A percentile compares a stretch with the other conserved stretches of the same genome.
Evolutionary conservation across 1,140 invertebrate genomes (phyloP).

Genomic region (Heliconius congener): DNA sequence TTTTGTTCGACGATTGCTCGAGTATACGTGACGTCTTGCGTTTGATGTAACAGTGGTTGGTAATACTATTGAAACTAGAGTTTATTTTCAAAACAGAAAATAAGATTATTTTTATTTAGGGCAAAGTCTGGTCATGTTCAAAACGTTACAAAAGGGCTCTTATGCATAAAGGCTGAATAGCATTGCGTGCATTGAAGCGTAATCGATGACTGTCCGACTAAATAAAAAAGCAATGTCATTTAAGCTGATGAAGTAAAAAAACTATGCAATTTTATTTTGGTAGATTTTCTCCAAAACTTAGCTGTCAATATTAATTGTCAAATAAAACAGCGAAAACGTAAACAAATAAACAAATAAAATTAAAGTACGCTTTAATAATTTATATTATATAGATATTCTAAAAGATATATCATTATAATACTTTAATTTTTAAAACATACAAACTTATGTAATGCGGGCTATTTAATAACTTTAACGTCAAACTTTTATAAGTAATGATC

Average conservation of each 20-base stretch:
- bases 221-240: neutral
- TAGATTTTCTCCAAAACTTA: neutral
- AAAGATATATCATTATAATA: no score
- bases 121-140: neutral
- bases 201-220: slow-evolving; percentile 5
- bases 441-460: neutral
- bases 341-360: neutral
- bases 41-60: slow-evolving; percentile 53
- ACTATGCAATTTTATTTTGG: neutral
- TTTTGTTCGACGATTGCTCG: slow-evolving; percentile 53
- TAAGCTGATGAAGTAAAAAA: neutral
- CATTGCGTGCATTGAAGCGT: slow-evolving; percentile 13
- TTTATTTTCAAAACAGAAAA: slow-evolving; percentile 35
- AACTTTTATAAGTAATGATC: neutral
- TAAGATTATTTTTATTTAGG: slow-evolving; percentile 30
- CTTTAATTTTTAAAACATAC: no score
- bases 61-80: slow-evolving; percentile 36
- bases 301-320: neutral
- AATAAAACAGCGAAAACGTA: neutral
- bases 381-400: no score
- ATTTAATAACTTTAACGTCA: neutral
- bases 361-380: neutral
- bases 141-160: neutral
- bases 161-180: neutral
- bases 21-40: slow-evolving; percentile 56